Evolutionary conservation across 1,140 invertebrate species (phyloP).

Genomic region (Saccostrea glomerata): DNA sequence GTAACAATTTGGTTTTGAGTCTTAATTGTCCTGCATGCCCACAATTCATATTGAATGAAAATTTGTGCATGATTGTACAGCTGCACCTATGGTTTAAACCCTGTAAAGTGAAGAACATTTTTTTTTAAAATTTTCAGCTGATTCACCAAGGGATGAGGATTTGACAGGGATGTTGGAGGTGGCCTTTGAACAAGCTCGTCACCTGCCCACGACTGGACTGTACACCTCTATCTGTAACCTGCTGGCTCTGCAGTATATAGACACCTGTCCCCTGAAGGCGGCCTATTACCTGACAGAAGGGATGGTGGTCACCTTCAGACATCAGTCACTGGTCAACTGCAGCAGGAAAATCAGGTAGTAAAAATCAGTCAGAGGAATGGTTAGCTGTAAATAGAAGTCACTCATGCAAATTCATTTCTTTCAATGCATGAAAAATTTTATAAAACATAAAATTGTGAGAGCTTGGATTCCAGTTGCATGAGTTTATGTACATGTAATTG

Average conservation of each 20-base stretch:
- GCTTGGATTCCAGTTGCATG: no score
- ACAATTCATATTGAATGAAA: no score
- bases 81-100: no score
- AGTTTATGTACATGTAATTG: no score
- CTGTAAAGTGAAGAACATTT: no score
- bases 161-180: conserved; percentile 55
- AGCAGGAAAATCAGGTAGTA: conserved; percentile 67
- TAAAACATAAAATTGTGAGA: no score
- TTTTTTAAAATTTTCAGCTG: neutral
- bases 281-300: conserved; percentile 68
- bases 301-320: conserved; percentile 69
- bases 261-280: conserved; percentile 56
- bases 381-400: no score
- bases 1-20: no score
- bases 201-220: conserved; percentile 60
- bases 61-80: no score
- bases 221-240: conserved; percentile 66
- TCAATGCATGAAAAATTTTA: no score
- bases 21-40: no score
- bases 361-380: neutral
- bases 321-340: conserved; percentile 62
- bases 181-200: conserved; percentile 58
- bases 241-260: conserved; percentile 61
- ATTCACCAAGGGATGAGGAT: conserved; percentile 3
- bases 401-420: no score